Conservation (phyloP, 1,140 invertebrate genomes). For the Branchinecta lindahli region DNA sequence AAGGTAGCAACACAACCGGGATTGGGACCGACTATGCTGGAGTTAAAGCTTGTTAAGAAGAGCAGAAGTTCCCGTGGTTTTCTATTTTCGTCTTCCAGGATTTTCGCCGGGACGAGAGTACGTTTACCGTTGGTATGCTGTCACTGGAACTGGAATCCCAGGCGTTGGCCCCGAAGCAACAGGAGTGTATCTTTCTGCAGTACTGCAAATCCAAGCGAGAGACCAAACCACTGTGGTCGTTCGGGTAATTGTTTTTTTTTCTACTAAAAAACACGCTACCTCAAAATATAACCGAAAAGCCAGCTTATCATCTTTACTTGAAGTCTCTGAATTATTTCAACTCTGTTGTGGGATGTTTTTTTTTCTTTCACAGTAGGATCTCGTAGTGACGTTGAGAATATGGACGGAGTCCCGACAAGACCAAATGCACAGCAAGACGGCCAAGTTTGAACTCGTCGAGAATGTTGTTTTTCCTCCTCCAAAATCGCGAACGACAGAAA, state of each 20-base stretch:
- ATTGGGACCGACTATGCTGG: slow-evolving; percentile 37
- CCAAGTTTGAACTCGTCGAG: too few relatives aligned
- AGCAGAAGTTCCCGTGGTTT: slow-evolving; percentile 13
- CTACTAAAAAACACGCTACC: background rate
- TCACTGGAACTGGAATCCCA: slow-evolving; percentile 16
- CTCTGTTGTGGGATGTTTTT: background rate
- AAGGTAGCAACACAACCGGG: slow-evolving; percentile 19
- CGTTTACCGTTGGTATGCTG: slow-evolving; percentile 17
- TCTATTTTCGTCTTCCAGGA: slow-evolving; percentile 13
- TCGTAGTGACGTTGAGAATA: too few relatives aligned
- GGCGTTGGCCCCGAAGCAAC: slow-evolving; percentile 17
- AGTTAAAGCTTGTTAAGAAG: slow-evolving; percentile 23
- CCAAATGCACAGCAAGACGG: too few relatives aligned
- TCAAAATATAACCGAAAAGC: too few relatives aligned
- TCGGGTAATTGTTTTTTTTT: slow-evolving; percentile 16
- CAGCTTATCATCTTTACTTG: background rate
- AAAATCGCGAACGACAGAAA: too few relatives aligned
- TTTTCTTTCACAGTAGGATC: background rate
- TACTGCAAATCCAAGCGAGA: slow-evolving; percentile 14
- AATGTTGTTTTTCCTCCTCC: too few relatives aligned
- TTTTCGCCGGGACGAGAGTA: slow-evolving; percentile 19
- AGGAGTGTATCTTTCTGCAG: slow-evolving; percentile 15
- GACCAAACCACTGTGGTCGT: slow-evolving; percentile 16
- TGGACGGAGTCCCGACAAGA: too few relatives aligned
- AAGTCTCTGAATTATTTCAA: background rate